Conservation (phyloP, 2,797 vertebrate genomes). For the Corythornis leucogaster region DNA sequence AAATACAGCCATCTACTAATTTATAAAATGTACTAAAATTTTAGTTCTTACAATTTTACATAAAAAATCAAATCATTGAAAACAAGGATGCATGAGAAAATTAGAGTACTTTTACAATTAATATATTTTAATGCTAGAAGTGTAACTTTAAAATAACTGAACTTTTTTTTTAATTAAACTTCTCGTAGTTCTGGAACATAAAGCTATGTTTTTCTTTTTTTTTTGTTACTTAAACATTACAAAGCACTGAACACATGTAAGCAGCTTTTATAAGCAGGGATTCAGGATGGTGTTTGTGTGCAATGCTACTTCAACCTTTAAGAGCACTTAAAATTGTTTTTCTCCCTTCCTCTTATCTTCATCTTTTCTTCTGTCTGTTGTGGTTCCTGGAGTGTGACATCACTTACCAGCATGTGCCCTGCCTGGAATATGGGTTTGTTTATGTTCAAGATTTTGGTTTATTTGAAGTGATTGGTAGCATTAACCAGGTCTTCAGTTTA, state of each 20-base stretch:
- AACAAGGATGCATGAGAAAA: fast-evolving
- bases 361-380: not conserved
- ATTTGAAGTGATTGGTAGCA: not conserved
- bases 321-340: not conserved
- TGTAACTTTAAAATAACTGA: not conserved
- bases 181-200: not conserved
- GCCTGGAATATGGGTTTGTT: not conserved
- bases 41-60: too few relatives aligned
- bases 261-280: not conserved
- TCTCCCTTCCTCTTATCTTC: not conserved
- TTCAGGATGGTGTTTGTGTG: not conserved
- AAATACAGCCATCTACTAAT: too few relatives aligned
- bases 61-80: not conserved
- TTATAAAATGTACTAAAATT: too few relatives aligned
- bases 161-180: not conserved
- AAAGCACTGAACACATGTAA: not conserved
- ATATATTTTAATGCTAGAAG: not conserved
- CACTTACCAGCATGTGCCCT: not conserved
- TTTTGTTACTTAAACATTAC: not conserved
- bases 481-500: not conserved
- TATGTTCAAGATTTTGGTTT: not conserved
- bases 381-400: not conserved
- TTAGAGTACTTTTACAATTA: not conserved
- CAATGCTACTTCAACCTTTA: not conserved
- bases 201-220: too few relatives aligned